Evolutionary conservation across 2,797 vertebrate species (phyloP), one percentile per base, ranked within the genome.

Genomic region (Pipistrellus pygmaeus): DNA sequence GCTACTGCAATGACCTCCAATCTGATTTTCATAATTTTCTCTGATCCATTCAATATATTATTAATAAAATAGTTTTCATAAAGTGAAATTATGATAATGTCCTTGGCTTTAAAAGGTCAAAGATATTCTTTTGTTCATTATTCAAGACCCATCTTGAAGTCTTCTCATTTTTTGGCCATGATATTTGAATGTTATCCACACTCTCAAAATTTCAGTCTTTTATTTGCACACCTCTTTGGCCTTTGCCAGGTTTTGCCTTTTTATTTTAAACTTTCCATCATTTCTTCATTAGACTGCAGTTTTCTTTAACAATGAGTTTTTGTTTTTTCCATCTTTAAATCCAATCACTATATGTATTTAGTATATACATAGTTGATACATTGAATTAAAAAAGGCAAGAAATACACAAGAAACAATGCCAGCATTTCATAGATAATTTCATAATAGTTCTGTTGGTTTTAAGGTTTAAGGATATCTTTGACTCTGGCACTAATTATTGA

Each of bases 241-340:
- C 51, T 20, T 78, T 81, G 41, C 10, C 27, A 81, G 21, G 17
- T 81, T 81, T 27, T 68, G 10, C 44, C 32, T 46, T 85, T 18
- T 53, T 75, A 62, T 51, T 68, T 85, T 82, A 44, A 75, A 75
- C 14, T 20, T 80, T 60, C 32, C 8, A 25, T 25, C 8, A 41
- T 66, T 38, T 44, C 35, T 60, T 85, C 13, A 20, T 55, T 77
- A 62, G 12, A 51, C 8, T 64, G 20, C 14, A 89, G 27, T 89
- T 92, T 92, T 92, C 64, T 73, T 64, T 32, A 80, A 73, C 25
- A 80, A 5, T 85, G 25, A 35, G 6, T n/a, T 55, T 88, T 85
- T 38, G 9, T 66, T 78, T 46, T 48, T 20, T 46, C 73, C 38
- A 72, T 55, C 35, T 78, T 72, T 66, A 27, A 23, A 80, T 66